Conservation (phyloP, 2,888 invertebrate species). For the Andrena hattorfiana region DNA sequence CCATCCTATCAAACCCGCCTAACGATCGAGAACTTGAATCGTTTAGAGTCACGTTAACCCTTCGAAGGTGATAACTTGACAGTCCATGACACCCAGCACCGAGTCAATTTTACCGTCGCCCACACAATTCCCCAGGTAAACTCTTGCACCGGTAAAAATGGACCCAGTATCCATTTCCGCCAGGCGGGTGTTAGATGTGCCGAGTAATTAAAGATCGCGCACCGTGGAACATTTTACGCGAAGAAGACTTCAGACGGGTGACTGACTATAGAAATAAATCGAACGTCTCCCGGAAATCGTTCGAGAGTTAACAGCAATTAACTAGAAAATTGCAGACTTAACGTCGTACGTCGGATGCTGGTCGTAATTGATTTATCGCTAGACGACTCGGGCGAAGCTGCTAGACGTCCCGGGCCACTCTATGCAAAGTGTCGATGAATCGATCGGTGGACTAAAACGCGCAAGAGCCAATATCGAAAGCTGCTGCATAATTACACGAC, state of each 20-base stretch:
- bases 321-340: conserved; percentile 11
- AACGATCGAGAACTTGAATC: background rate
- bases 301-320: background rate
- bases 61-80: background rate
- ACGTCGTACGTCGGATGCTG: conserved; percentile 3
- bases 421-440: conserved; percentile 36
- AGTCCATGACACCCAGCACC: too few species aligned
- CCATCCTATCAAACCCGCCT: background rate
- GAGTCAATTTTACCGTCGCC: too few species aligned
- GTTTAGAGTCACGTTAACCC: background rate
- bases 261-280: background rate
- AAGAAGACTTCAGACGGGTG: too few species aligned
- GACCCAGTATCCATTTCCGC: too few species aligned
- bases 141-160: too few species aligned
- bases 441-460: conserved; percentile 31
- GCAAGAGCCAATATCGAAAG: conserved; percentile 45
- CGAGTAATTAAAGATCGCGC: background rate
- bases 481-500: conserved; percentile 57
- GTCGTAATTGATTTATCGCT: conserved; percentile 35
- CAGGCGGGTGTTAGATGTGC: too few species aligned
- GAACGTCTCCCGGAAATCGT: background rate
- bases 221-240: background rate
- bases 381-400: conserved; percentile 20
- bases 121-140: too few species aligned
- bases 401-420: conserved; percentile 2